A percentile compares a stretch with the other conserved stretches of the same genome.
Evolutionary conservation across 2,113 vertebrate genomes (phyloP).

Genomic region (Opisthocomus hoazin): DNA sequence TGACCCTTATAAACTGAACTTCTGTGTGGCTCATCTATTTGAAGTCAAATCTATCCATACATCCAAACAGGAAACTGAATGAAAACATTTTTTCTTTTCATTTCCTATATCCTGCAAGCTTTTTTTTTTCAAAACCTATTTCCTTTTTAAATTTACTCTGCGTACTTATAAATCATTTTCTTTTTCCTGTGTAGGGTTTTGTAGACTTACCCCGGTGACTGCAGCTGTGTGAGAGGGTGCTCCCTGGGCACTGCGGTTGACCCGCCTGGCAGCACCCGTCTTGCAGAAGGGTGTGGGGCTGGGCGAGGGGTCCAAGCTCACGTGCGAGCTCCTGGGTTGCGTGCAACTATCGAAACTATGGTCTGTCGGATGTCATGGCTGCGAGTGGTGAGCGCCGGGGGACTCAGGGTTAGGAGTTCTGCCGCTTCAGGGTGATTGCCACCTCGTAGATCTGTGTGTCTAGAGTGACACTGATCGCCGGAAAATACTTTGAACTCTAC

Average conservation of each 20-base stretch:
- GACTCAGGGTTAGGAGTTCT: not conserved
- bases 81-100: conserved; percentile 40
- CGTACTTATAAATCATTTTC: not conserved
- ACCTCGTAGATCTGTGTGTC: not conserved
- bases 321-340: not conserved
- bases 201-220: not conserved
- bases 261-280: not conserved
- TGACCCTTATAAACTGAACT: conserved; percentile 53
- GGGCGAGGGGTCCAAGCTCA: not conserved
- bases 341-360: rapidly evolving
- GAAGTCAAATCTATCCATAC: conserved; percentile 35
- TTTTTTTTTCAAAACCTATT: conserved; percentile 28
- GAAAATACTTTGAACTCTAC: not conserved
- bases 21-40: conserved; percentile 49
- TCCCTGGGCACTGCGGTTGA: not conserved
- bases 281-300: not conserved
- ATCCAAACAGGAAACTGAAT: conserved; percentile 58
- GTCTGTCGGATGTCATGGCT: not conserved
- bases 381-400: not conserved
- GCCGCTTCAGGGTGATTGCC: not conserved
- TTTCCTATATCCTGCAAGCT: conserved; percentile 29
- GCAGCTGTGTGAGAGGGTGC: not conserved
- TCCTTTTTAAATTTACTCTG: conserved; percentile 3
- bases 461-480: not conserved
- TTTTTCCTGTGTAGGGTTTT: not conserved